Evolutionary conservation across 2,113 vertebrate species (phyloP), one percentile per base, ranked within the genome.

Genomic region (Lucifuga dentata): DNA sequence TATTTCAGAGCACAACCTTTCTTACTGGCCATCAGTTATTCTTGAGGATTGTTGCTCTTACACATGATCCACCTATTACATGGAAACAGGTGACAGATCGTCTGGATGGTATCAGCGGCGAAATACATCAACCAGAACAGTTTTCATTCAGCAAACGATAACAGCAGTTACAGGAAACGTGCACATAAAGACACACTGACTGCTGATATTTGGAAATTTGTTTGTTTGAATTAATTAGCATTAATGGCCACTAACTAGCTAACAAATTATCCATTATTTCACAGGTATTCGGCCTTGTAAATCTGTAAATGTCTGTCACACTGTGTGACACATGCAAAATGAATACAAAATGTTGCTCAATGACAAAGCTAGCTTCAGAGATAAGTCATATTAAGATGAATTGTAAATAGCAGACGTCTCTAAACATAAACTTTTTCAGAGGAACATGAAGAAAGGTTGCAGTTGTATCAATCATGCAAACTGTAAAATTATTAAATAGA

Each of bases 1-100:
- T 74, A 73, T 83, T 48, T 79, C 51, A 83, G 74, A 83, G 52
- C 63, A 16, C 76, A 81, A 64, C 70, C 68, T 81, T 58, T 78
- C 72, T 74, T 29, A 73, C 52, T 67, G 8, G 6, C 59, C 57
- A 75, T 81, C 69, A 74, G 64, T 81, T 80, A 81, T 81, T 57
- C 59, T 45, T 57, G 35, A 59, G 73, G 64, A 68, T 72, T 72
- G 61, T 70, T 56, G 23, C 40, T 20, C 56, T 70, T 64, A 59
- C 64, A 73, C 64, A 80, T 76, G 69, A 74, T 77, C 72, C 79
- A 87, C 78, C 66, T 83, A 80, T 83, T 78, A 75, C 63, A 60
- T 38, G 51, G 24, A 26, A 48, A 33, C 63, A 11, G 57, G 60
- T 76, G 81, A 67, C 53, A 38, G 44, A 76, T 58, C 57, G 23